These are phyloP conservation scores for Magallana angulata DNA, from an alignment of 1,140 invertebrate genomes.

Conservation along the genomic window DNA sequence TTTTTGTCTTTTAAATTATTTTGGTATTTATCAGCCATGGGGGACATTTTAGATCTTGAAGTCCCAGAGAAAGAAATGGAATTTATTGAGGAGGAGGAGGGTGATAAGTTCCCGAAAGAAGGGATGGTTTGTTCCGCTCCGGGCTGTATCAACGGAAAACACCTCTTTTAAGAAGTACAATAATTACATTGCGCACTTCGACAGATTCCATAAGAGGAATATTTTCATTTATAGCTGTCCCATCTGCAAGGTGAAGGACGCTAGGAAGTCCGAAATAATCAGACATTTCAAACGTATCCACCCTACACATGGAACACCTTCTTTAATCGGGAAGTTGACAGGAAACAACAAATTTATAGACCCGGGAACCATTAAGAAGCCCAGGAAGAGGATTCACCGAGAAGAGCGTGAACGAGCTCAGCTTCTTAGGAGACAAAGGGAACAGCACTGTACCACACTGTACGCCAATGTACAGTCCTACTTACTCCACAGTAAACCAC, in stretches of 20 bases:
- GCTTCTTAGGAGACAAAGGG: too few species aligned
- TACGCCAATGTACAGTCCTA: too few species aligned
- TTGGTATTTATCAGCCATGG: neutral
- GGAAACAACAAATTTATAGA: too few species aligned
- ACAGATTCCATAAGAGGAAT: neutral
- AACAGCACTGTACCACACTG: too few species aligned
- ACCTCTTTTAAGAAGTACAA: neutral
- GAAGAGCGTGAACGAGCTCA: too few species aligned
- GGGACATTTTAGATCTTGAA: neutral
- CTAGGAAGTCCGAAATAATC: neutral
- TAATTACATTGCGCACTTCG: neutral
- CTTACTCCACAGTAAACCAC: too few species aligned
- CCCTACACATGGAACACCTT: too few species aligned
- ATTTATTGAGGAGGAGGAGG: neutral
- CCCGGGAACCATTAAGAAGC: too few species aligned
- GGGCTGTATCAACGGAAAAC: neutral
- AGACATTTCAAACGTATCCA: neutral
- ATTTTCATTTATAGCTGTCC: neutral
- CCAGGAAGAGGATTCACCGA: too few species aligned
- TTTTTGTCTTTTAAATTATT: neutral
- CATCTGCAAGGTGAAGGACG: neutral
- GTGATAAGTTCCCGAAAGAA: neutral
- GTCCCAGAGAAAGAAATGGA: neutral
- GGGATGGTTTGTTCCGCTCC: neutral
- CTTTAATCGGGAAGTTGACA: too few species aligned